A percentile compares a stretch with the other conserved stretches of the same genome.
These are phyloP conservation scores for Lepeophtheirus salmonis DNA, from an alignment of 1,140 invertebrate genomes.

Conservation along the genomic window DNA sequence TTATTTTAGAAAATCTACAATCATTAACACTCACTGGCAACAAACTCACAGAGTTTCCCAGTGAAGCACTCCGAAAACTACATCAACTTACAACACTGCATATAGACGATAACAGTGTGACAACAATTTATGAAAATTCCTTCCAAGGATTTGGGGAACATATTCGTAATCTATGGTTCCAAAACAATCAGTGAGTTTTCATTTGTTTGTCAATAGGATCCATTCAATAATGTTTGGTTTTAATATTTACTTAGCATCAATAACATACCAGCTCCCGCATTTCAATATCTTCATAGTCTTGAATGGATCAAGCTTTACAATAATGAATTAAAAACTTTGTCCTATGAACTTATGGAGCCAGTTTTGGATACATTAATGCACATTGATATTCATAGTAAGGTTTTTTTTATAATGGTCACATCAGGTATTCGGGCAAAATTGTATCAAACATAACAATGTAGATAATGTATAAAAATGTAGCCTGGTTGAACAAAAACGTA, in stretches of 20 bases:
- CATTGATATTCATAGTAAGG: constrained; percentile 64
- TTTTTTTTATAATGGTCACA: too few species aligned
- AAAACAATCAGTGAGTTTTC: constrained; percentile 64
- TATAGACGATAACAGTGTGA: constrained; percentile 65
- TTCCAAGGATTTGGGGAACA: constrained; percentile 76
- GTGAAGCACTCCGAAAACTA: constrained; percentile 45
- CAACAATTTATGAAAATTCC: constrained; percentile 53
- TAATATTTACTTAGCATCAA: constrained; percentile 20
- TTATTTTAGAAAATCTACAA: constrained; percentile 51
- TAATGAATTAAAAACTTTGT: constrained; percentile 57
- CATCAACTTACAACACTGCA: constrained; percentile 69
- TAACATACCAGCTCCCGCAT: constrained; percentile 22
- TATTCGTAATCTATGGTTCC: constrained; percentile 69
- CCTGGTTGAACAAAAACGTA: too few species aligned
- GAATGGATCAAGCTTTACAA: constrained; percentile 68
- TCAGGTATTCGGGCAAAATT: too few species aligned
- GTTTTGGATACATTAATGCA: constrained; percentile 61
- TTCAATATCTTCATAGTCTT: constrained; percentile 47
- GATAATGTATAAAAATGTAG: too few species aligned
- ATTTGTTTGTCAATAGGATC: neutral
- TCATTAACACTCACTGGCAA: constrained; percentile 52
- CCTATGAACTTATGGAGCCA: constrained; percentile 67
- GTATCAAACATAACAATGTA: too few species aligned
- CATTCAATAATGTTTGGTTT: neutral
- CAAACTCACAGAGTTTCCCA: constrained; percentile 41